Conservation (phyloP, 2,888 invertebrate species). For the Pseudoips prasinana region DNA sequence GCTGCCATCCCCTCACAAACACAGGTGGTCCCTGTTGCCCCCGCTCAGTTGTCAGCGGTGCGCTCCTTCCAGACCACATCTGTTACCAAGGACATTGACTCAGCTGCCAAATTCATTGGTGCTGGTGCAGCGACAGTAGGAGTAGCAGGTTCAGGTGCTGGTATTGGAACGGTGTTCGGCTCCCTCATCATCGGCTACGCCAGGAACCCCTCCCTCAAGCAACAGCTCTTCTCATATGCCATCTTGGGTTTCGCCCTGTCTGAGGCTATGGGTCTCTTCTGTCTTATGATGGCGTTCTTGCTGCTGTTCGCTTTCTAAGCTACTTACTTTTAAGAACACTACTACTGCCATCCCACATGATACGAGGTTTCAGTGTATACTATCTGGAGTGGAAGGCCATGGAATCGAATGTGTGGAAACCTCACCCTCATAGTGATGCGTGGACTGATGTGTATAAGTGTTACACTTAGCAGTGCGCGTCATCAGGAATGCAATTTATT, state of each 20-base stretch:
- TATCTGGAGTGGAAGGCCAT: constrained; percentile 79
- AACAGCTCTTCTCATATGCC: constrained; percentile 98
- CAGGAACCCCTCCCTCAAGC: constrained; percentile 98
- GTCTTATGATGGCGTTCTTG: constrained; percentile 99
- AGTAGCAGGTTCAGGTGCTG: constrained; percentile 99
- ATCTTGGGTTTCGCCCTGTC: constrained; percentile 99
- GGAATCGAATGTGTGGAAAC: constrained; percentile 79
- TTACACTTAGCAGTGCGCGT: constrained; percentile 69
- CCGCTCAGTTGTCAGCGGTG: constrained; percentile 85
- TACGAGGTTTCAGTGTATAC: constrained; percentile 78
- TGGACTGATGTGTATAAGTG: constrained; percentile 75
- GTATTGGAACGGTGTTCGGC: constrained; percentile 98
- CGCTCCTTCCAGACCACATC: constrained; percentile 94
- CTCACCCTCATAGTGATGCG: constrained; percentile 79
- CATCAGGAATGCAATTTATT: constrained; percentile 80
- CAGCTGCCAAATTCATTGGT: constrained; percentile 99
- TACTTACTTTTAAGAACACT: constrained; percentile 77
- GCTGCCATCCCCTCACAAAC: constrained; percentile 88
- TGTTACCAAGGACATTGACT: constrained; percentile 98
- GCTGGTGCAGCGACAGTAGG: constrained; percentile 99
- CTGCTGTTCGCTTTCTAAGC: constrained; percentile 98
- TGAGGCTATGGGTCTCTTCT: constrained; percentile 99
- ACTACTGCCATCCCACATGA: constrained; percentile 75
- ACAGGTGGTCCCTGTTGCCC: constrained; percentile 84
- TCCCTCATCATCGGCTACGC: constrained; percentile 98